Evolutionary conservation across 1,140 invertebrate genomes (phyloP).

Genomic region (Drosophila varians): DNA sequence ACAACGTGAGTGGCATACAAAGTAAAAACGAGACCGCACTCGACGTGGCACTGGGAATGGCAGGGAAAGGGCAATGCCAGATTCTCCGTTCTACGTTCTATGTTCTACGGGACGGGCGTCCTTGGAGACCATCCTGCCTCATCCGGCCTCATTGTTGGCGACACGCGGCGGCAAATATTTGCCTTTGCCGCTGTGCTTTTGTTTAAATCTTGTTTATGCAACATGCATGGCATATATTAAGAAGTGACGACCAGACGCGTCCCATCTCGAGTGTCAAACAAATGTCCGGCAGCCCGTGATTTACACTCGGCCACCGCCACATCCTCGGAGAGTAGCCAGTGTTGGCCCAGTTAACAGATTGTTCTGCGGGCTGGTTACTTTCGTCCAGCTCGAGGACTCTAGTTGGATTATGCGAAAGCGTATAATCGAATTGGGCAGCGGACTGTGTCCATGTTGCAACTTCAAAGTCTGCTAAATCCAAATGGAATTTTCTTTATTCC

Average conservation of each 20-base stretch:
- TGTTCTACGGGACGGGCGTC: slow-evolving; percentile 1
- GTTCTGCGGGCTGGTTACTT: slow-evolving; percentile 5
- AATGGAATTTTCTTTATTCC: neutral
- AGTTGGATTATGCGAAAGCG: slow-evolving; percentile 5
- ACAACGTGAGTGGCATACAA: slow-evolving; percentile 79
- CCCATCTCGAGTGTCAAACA: slow-evolving; percentile 31
- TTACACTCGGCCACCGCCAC: slow-evolving; percentile 36
- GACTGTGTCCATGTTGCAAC: neutral
- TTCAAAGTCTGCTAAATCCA: neutral
- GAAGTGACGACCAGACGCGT: slow-evolving; percentile 30
- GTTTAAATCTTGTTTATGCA: slow-evolving; percentile 77
- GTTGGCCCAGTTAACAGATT: slow-evolving; percentile 44
- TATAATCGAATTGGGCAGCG: neutral
- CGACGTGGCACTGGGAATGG: slow-evolving; percentile 4
- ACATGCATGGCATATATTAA: slow-evolving; percentile 73
- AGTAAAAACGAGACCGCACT: slow-evolving; percentile 58
- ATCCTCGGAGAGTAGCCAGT: slow-evolving; percentile 14
- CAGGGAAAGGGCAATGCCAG: slow-evolving; percentile 52
- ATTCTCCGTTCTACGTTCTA: neutral
- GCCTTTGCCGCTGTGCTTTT: slow-evolving; percentile 53
- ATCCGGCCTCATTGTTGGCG: slow-evolving; percentile 48
- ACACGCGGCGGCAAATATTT: slow-evolving; percentile 75
- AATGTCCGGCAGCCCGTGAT: slow-evolving; percentile 59
- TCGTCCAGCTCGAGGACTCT: slow-evolving; percentile 4
- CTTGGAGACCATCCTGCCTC: slow-evolving; percentile 29